phyloP scores from a whole-genome alignment of 1,140 invertebrate genomes.

The Rhopalosiphum padi region DNA sequence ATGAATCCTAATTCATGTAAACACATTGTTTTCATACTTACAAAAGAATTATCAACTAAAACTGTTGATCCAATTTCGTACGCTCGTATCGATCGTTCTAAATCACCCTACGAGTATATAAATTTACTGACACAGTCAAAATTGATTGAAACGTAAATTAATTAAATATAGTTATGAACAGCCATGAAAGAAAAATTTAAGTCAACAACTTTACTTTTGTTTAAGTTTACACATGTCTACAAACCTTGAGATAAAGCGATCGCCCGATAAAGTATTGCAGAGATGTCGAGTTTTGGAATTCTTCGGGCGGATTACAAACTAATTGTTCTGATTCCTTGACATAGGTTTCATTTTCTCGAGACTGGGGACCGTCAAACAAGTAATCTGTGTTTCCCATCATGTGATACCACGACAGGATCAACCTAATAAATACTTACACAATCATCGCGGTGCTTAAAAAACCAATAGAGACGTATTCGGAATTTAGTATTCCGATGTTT shows the following conservation, averaged over 20 bases:
- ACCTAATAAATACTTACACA: slow-evolving; percentile 3
- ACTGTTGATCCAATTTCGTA: not conserved
- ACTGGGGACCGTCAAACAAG: slow-evolving; percentile 31
- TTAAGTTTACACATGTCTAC: not conserved
- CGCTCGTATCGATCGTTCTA: slow-evolving; percentile 13
- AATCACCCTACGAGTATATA: slow-evolving; percentile 11
- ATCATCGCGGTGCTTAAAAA: not conserved
- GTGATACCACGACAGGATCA: slow-evolving; percentile 31
- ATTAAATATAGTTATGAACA: not conserved
- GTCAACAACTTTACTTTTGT: not conserved
- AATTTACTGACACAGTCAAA: not conserved
- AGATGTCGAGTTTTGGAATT: not conserved
- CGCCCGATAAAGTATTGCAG: slow-evolving; percentile 33
- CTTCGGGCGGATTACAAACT: not conserved
- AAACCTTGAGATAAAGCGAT: slow-evolving; percentile 39
- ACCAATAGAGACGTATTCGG: not conserved
- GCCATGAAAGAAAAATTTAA: not conserved
- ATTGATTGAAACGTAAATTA: not conserved
- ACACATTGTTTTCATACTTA: slow-evolving; percentile 5
- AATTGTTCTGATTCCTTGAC: slow-evolving; percentile 16
- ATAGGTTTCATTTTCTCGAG: not conserved
- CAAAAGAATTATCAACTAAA: not conserved
- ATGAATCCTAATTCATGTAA: slow-evolving; percentile 39
- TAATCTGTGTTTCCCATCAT: slow-evolving; percentile 34
- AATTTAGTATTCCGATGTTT: too few species aligned